These are phyloP conservation scores for Apostichopus japonicus DNA, from an alignment of 35 echinoderm and acorn worm genomes.

Conservation along the genomic window DNA sequence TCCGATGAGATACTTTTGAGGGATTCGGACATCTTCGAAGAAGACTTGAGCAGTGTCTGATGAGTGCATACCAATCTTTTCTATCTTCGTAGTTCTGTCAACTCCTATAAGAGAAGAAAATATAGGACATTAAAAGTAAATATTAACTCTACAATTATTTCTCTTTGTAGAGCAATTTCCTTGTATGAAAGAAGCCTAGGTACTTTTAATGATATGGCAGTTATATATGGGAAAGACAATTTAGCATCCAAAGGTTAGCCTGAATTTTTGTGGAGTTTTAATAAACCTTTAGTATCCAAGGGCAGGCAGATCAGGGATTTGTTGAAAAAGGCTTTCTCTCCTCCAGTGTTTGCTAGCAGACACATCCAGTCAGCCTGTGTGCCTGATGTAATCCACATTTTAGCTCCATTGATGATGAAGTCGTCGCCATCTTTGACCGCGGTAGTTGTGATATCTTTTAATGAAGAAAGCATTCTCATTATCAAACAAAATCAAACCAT, in stretches of 20 bases:
- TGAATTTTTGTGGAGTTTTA: too few species aligned
- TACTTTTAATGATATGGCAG: too few species aligned
- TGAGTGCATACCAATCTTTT: constrained; percentile 89
- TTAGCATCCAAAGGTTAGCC: too few species aligned
- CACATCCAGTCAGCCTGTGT: constrained; percentile 95
- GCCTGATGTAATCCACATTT: constrained; percentile 95
- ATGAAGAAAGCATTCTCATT: too few species aligned
- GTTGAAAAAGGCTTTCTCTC: constrained; percentile 67
- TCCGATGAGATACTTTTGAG: constrained; percentile 91
- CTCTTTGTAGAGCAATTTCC: too few species aligned
- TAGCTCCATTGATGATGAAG: constrained; percentile 92
- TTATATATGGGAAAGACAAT: too few species aligned
- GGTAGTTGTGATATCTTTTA: constrained; percentile 79
- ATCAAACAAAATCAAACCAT: too few species aligned
- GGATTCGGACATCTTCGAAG: constrained; percentile 94
- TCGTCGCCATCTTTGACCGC: constrained; percentile 93
- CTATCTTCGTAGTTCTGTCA: constrained; percentile 80
- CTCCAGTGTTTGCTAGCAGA: constrained; percentile 81
- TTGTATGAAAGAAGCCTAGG: too few species aligned
- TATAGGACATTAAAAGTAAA: not conserved
- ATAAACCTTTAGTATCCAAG: constrained; percentile 51
- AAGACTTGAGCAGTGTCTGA: constrained; percentile 94
- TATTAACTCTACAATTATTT: too few species aligned
- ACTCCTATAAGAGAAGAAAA: constrained; percentile 64
- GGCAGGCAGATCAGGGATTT: constrained; percentile 95